Conservation (phyloP, 1,140 invertebrate species). For the Drosophila sturtevanti region DNA sequence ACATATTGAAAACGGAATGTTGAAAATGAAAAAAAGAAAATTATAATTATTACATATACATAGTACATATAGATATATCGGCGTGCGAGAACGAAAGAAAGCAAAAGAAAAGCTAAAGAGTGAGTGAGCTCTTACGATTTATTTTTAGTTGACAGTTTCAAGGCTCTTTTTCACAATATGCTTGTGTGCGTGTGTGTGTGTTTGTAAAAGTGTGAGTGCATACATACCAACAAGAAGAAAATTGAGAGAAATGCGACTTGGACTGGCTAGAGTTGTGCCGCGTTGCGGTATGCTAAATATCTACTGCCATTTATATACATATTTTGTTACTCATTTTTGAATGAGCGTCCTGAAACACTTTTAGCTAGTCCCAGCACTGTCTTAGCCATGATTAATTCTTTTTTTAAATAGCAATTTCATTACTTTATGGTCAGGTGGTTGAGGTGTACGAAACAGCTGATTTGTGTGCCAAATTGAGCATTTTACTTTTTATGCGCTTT, state of each 20-base stretch:
- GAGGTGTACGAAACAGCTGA: slow-evolving; percentile 40
- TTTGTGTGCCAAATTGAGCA: slow-evolving; percentile 49
- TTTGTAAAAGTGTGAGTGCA: slow-evolving; percentile 19
- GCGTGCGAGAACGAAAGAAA: slow-evolving; percentile 28
- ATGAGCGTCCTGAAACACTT: slow-evolving; percentile 46
- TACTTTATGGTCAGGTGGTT: slow-evolving; percentile 57
- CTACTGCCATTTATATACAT: slow-evolving; percentile 60
- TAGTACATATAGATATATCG: slow-evolving; percentile 10
- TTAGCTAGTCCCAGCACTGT: slow-evolving; percentile 12
- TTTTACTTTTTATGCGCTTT: slow-evolving; percentile 18
- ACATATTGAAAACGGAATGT: slow-evolving; percentile 52
- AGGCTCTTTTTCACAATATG: slow-evolving; percentile 56
- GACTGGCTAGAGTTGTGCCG: slow-evolving; percentile 30
- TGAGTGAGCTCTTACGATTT: slow-evolving; percentile 62
- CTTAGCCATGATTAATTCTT: slow-evolving; percentile 48
- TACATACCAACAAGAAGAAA: slow-evolving; percentile 39
- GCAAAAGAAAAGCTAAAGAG: slow-evolving; percentile 15
- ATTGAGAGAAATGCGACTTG: slow-evolving; percentile 59
- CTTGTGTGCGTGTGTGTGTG: background rate
- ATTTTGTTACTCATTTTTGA: slow-evolving; percentile 49
- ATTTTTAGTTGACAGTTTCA: slow-evolving; percentile 81
- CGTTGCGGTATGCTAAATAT: slow-evolving; percentile 1
- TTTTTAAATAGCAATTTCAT: slow-evolving; percentile 56
- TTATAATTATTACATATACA: slow-evolving; percentile 67
- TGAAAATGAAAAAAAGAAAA: slow-evolving; percentile 56